Base-by-base conservation (phyloP, 2,888 invertebrate species). In the Ochropleura plecta region DNA sequence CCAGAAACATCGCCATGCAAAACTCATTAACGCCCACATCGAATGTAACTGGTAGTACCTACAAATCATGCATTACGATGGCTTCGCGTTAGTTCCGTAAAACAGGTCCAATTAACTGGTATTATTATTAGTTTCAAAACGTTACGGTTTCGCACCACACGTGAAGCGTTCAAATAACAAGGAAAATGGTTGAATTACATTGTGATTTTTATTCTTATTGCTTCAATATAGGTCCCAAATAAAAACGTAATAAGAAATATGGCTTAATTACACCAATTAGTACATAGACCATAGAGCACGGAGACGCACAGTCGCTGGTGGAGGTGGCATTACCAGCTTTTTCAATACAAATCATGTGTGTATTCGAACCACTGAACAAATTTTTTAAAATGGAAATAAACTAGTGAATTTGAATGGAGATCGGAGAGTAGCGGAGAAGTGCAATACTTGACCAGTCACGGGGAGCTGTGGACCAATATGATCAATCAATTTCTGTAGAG, bases 101-200 rank as follows among this genome's bases (percentile, higher is more conserved):
- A 74, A 76, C 73, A 65, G 73, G 85, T 80, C 49, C 73, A 85
- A 85, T 85, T 87, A 80, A 60, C 66, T 80, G 42, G 60, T 82
- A 75, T 73, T 85, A 75, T 73, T 85, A 78, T 70, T 85, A 71
- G 71, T 79, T 83, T 30, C 64, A 62, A 66, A 82, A 78, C 64
- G 70, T 59, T 69, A 75, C 73, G 62, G 65, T 64, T 64, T 60
- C 40, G 30, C 48, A 10, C 42, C 60, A n/a, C 67, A 71, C 12
- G 12, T 78, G 44, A 55, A 68, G 18, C 55, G 67, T 73, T 64
- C 53, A 64, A 68, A 68, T 66, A 74, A 76, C 42, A 60, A 84
- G 76, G 82, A 85, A 82, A 86, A 82, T 60, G 0, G 2, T 30
- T 44, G 40, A 78, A 82, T 30, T 57, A 18, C 67, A 67, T 57